Evolutionary conservation across 2,113 vertebrate species (phyloP).

Genomic region (Ardeotis arabs): DNA sequence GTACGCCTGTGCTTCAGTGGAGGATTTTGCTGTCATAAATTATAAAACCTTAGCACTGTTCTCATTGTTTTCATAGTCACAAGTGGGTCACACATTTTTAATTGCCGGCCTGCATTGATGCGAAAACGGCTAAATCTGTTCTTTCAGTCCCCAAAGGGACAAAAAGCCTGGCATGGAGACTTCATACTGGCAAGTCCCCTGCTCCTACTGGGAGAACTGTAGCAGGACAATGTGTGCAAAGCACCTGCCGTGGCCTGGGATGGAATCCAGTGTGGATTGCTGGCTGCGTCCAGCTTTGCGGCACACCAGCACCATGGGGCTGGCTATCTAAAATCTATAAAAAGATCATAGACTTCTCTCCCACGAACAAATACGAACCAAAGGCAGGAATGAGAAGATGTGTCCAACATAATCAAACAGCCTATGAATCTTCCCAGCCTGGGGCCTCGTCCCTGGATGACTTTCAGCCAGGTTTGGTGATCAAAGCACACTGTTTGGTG

Average conservation of each 20-base stretch:
- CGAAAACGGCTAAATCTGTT: not conserved
- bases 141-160: not conserved
- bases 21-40: not conserved
- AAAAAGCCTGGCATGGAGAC: not conserved
- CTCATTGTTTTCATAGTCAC: not conserved
- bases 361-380: not conserved
- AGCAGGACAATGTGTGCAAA: not conserved
- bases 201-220: not conserved
- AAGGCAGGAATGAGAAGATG: not conserved
- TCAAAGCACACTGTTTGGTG: not conserved
- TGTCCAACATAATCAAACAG: not conserved
- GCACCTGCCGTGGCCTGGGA: not conserved
- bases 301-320: not conserved
- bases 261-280: not conserved
- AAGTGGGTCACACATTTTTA: not conserved
- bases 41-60: not conserved
- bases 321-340: not conserved
- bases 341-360: not conserved
- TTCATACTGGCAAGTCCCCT: not conserved
- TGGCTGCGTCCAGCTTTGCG: not conserved
- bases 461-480: not conserved
- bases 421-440: not conserved
- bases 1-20: accelerated
- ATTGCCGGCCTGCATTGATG: not conserved
- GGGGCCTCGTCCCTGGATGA: not conserved